phyloP scores from a whole-genome alignment of 2,113 vertebrate genomes.

The Leucopternis melanops region DNA sequence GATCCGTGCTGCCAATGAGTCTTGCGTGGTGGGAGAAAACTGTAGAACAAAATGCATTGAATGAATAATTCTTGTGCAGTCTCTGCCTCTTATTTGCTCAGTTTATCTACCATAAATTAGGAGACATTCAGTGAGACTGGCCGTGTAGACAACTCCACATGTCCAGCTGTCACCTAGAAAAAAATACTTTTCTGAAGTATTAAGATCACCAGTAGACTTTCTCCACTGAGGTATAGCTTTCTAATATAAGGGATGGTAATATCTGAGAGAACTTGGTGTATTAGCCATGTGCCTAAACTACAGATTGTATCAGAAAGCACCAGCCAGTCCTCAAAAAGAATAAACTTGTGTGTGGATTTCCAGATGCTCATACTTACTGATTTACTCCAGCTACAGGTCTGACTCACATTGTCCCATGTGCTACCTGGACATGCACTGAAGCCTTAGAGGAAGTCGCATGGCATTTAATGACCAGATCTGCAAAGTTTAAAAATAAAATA shows the following conservation, averaged over 20 bases:
- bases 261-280: not conserved
- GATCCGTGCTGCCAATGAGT: accelerated
- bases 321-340: not conserved
- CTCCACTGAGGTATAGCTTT: not conserved
- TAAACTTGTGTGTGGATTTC: not conserved
- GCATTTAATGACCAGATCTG: not conserved
- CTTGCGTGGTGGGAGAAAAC: not conserved
- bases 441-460: not conserved
- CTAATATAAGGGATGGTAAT: not conserved
- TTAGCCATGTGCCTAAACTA: not conserved
- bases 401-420: not conserved
- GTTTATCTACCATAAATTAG: not conserved
- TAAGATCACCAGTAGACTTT: not conserved
- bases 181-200: not conserved
- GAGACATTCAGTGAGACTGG: not conserved
- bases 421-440: not conserved
- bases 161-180: not conserved
- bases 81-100: not conserved
- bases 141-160: not conserved
- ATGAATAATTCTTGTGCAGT: not conserved
- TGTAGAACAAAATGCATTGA: not conserved
- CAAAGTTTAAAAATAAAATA: not conserved
- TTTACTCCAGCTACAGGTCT: not conserved
- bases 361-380: not conserved
- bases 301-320: not conserved